phyloP scores from a whole-genome alignment of 2,113 vertebrate genomes.

The Tapirus terrestris region DNA sequence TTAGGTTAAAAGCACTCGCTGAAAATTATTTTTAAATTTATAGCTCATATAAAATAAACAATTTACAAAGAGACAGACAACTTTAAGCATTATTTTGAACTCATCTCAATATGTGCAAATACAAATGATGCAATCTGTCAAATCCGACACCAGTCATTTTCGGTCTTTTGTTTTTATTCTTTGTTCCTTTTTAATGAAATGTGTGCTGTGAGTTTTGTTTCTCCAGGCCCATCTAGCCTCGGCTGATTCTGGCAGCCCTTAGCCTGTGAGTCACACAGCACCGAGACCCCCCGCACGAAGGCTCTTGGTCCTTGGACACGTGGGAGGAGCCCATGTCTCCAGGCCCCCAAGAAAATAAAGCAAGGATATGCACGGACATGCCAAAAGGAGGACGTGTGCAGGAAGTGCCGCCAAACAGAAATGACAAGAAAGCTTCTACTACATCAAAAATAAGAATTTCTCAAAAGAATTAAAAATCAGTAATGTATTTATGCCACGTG shows the following conservation, averaged over 20 bases:
- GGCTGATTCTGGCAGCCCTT: background rate
- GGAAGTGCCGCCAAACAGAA: background rate
- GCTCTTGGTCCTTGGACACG: too few relatives aligned
- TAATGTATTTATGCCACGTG: background rate
- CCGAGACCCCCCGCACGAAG: background rate
- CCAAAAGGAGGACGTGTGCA: rapidly evolving
- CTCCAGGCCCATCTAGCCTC: background rate
- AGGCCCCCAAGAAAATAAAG: background rate
- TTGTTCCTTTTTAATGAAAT: background rate
- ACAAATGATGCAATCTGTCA: background rate
- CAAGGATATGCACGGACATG: rapidly evolving
- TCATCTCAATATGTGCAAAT: background rate
- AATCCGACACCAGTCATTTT: background rate
- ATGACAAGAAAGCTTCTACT: slow-evolving; percentile 49
- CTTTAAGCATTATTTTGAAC: background rate
- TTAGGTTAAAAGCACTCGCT: background rate
- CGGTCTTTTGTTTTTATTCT: background rate
- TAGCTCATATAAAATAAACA: slow-evolving; percentile 2
- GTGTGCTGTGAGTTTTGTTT: background rate
- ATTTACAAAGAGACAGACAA: slow-evolving; percentile 7
- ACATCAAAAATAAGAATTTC: slow-evolving; percentile 29
- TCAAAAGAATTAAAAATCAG: slow-evolving; percentile 30
- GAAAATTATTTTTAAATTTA: background rate
- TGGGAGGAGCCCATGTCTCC: background rate
- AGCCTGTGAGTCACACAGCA: background rate